A percentile compares a stretch with the other conserved stretches of the same genome.
phyloP scores from a whole-genome alignment of 2,113 vertebrate genomes.

The Addax nasomaculatus region DNA sequence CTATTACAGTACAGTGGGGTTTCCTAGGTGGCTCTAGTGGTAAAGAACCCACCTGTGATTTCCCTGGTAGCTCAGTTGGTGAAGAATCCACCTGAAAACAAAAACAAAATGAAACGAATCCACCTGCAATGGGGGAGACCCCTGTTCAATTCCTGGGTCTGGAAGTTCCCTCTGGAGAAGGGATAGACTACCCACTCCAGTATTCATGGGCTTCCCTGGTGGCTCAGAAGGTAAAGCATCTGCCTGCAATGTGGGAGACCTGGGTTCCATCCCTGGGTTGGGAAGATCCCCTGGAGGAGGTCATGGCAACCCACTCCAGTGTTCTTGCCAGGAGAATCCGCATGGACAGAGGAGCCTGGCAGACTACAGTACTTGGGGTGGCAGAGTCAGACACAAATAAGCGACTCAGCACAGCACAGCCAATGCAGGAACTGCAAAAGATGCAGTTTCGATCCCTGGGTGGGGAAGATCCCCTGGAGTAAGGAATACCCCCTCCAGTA shows the following conservation, averaged over 20 bases:
- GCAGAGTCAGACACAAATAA: not conserved
- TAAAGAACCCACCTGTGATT: not conserved
- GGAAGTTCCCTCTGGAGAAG: not conserved
- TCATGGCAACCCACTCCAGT: not conserved
- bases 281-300: not conserved
- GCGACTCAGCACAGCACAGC: not conserved
- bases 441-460: not conserved
- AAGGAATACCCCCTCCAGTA: not conserved
- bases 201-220: not conserved
- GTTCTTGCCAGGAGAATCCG: not conserved
- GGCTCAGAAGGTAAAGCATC: not conserved
- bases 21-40: not conserved
- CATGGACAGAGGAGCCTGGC: not conserved
- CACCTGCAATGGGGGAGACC: not conserved
- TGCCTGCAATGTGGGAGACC: not conserved
- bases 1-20: not conserved
- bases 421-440: not conserved
- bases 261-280: not conserved
- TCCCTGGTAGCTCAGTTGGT: not conserved
- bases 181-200: not conserved
- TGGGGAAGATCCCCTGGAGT: not conserved
- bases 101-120: not conserved
- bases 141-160: not conserved
- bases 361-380: not conserved
- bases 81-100: not conserved